A percentile compares a stretch with the other conserved stretches of the same genome.
phyloP scores from a whole-genome alignment of 2,113 vertebrate species.

The Salvelinus sp. region DNA sequence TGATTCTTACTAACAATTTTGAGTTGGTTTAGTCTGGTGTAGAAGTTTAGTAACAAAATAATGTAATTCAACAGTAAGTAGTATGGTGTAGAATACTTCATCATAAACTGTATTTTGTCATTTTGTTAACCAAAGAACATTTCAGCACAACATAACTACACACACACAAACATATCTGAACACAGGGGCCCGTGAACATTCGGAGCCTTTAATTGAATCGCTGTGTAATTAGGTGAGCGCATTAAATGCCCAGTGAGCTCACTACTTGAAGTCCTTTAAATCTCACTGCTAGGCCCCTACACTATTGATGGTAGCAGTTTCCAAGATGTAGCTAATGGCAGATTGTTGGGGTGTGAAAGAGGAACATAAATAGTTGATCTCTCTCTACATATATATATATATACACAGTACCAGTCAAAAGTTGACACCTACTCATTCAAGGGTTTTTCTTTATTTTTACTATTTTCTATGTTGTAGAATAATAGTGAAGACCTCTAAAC shows the following conservation, averaged over 20 bases:
- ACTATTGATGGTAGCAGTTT: neutral
- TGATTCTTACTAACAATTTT: no score
- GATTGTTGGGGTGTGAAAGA: no score
- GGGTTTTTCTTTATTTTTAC: no score
- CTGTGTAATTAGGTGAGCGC: slow-evolving; percentile 8
- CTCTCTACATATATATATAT: no score
- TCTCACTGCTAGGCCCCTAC: neutral
- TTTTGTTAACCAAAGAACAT: neutral
- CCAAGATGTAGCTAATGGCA: neutral
- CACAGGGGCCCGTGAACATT: slow-evolving; percentile 24
- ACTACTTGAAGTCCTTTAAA: neutral
- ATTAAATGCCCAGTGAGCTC: neutral
- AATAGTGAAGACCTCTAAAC: no score
- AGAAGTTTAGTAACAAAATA: neutral
- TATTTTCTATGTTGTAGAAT: no score
- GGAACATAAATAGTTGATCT: no score
- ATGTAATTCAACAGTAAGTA: neutral
- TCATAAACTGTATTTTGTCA: neutral
- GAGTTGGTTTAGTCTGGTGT: neutral
- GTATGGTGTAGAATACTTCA: neutral
- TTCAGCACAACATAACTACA: neutral
- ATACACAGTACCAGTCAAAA: no score
- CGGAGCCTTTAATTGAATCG: slow-evolving; percentile 51
- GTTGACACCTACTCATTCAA: no score
- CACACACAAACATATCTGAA: neutral